Conservation (phyloP, 2,113 vertebrate species). For the Spea bombifrons region DNA sequence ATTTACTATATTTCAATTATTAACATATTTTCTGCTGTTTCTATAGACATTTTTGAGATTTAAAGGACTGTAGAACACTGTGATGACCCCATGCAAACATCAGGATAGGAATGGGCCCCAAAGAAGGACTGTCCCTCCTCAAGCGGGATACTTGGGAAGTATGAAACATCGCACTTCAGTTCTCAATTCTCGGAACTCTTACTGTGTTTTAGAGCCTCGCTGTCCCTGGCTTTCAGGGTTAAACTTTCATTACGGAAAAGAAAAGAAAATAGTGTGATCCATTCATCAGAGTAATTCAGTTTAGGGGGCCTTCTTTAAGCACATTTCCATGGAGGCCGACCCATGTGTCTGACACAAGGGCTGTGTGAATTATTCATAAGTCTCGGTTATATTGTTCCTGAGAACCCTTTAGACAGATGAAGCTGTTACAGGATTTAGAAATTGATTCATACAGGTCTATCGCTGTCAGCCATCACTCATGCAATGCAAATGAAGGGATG, state of each 20-base stretch:
- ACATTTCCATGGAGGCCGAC: slow-evolving; percentile 29
- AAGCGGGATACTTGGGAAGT: too few species aligned
- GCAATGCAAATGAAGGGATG: slow-evolving; percentile 23
- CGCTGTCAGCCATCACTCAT: slow-evolving; percentile 41
- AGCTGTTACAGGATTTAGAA: slow-evolving; percentile 43
- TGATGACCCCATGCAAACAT: too few species aligned
- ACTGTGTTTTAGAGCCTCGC: neutral
- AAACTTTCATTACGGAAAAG: neutral
- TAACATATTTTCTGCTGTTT: too few species aligned
- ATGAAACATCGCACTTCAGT: too few species aligned
- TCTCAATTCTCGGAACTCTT: neutral
- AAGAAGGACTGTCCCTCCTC: too few species aligned
- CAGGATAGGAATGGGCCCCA: too few species aligned
- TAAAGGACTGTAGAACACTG: too few species aligned
- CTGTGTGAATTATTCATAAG: slow-evolving; percentile 40
- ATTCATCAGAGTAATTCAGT: slow-evolving; percentile 38
- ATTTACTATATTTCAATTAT: too few species aligned
- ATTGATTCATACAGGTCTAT: slow-evolving; percentile 41
- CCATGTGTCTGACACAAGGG: slow-evolving; percentile 29
- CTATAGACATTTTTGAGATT: too few species aligned
- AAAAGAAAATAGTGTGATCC: slow-evolving; percentile 1
- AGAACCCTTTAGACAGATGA: slow-evolving; percentile 37
- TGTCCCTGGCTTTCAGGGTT: neutral
- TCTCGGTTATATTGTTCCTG: slow-evolving; percentile 24
- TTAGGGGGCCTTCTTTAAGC: slow-evolving; percentile 24